phyloP scores from a whole-genome alignment of 2,888 invertebrate genomes.

The Phengaris alcon region DNA sequence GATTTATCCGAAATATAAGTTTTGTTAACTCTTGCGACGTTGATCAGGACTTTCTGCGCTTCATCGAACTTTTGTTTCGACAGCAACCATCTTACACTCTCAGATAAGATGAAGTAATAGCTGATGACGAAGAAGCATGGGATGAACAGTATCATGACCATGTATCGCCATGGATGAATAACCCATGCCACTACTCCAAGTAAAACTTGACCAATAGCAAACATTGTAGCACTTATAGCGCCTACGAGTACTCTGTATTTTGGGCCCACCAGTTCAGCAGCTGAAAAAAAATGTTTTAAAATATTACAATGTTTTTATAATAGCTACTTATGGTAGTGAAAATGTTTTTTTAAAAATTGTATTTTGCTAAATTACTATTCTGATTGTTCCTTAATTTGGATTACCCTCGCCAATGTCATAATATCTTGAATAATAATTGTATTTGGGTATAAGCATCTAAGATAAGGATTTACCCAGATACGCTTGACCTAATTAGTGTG shows the following conservation, averaged over 20 bases:
- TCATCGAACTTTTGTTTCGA: constrained; percentile 81
- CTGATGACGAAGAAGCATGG: constrained; percentile 81
- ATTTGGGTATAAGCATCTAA: too few relatives aligned
- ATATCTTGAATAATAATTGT: too few relatives aligned
- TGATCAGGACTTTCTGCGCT: constrained; percentile 79
- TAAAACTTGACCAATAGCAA: constrained; percentile 84
- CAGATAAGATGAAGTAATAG: constrained; percentile 82
- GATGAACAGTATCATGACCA: constrained; percentile 75
- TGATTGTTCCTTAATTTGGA: too few relatives aligned
- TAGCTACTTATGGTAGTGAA: too few relatives aligned
- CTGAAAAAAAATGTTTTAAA: constrained; percentile 32
- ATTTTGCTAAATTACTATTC: too few relatives aligned
- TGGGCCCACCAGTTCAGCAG: constrained; percentile 86
- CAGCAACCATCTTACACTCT: constrained; percentile 87
- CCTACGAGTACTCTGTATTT: constrained; percentile 84
- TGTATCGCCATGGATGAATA: constrained; percentile 83
- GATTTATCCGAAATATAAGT: constrained; percentile 76
- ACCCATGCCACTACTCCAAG: constrained; percentile 83
- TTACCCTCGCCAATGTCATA: too few relatives aligned
- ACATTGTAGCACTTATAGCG: constrained; percentile 85
- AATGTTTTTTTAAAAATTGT: too few relatives aligned
- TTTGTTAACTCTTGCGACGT: constrained; percentile 81
- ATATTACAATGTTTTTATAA: too few relatives aligned
- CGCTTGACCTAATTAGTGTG: too few relatives aligned
- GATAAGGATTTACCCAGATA: too few relatives aligned